These are phyloP conservation scores for Mastomys natalensis DNA, from an alignment of 2,113 vertebrate species.

Conservation along the genomic window DNA sequence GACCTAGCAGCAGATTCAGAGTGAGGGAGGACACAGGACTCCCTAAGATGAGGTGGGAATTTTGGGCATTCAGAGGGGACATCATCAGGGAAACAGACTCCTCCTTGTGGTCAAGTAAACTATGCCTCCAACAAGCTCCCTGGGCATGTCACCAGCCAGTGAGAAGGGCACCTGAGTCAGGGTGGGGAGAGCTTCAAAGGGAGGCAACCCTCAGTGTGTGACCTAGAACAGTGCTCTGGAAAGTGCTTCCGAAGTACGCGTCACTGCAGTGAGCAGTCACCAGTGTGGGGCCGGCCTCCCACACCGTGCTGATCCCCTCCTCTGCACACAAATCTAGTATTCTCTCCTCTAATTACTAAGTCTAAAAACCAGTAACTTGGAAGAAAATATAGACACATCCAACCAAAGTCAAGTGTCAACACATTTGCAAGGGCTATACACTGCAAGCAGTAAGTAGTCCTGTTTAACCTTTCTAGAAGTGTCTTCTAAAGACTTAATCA, in stretches of 20 bases:
- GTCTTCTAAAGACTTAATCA: background rate
- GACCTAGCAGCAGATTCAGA: background rate
- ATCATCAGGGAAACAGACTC: rapidly evolving
- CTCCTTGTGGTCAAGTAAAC: rapidly evolving
- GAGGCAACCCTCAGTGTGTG: background rate
- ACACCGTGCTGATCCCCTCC: background rate
- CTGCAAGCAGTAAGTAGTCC: background rate
- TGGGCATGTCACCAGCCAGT: rapidly evolving
- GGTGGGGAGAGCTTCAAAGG: background rate
- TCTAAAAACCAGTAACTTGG: slow-evolving; percentile 16
- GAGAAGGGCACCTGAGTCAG: background rate
- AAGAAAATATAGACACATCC: background rate
- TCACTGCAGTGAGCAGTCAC: background rate
- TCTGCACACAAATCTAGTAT: background rate
- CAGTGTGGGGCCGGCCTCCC: background rate
- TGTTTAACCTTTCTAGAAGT: background rate
- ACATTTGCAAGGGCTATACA: background rate
- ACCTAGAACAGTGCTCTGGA: rapidly evolving
- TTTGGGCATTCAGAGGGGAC: background rate
- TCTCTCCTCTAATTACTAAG: slow-evolving; percentile 40
- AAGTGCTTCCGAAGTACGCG: background rate
- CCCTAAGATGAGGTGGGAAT: background rate
- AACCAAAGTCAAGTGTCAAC: background rate
- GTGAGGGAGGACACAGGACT: background rate
- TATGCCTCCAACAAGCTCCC: background rate